phyloP scores from a whole-genome alignment of 2,888 invertebrate genomes.

The Tanypteryx hageni region DNA sequence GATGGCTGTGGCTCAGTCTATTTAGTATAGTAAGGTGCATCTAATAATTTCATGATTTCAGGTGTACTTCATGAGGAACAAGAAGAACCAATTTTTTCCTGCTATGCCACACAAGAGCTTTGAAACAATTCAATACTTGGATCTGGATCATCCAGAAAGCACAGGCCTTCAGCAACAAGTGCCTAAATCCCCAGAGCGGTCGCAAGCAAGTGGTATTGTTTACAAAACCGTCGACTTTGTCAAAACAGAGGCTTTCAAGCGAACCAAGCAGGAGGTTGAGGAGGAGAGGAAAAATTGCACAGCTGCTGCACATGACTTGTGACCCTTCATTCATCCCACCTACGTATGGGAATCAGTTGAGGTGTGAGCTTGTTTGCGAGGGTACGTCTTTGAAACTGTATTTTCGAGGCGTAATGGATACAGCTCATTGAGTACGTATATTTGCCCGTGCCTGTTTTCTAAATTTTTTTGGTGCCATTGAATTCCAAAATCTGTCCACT shows the following conservation, averaged over 20 bases:
- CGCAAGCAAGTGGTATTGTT: slow-evolving; percentile 79
- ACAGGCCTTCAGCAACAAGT: slow-evolving; percentile 69
- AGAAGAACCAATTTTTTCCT: slow-evolving; percentile 72
- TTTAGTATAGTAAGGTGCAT: too few relatives aligned
- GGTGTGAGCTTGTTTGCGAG: not conserved
- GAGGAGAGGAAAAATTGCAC: slow-evolving; percentile 79
- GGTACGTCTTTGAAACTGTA: not conserved
- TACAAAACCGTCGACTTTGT: slow-evolving; percentile 96
- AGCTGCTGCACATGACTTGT: slow-evolving; percentile 69
- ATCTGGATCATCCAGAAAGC: slow-evolving; percentile 85
- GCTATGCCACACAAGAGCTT: slow-evolving; percentile 73
- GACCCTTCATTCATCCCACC: slow-evolving; percentile 8
- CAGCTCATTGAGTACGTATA: not conserved
- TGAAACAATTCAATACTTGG: slow-evolving; percentile 86
- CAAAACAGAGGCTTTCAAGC: slow-evolving; percentile 95
- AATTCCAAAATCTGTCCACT: slow-evolving; percentile 45
- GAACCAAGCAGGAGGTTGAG: slow-evolving; percentile 88
- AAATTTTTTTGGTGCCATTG: slow-evolving; percentile 53
- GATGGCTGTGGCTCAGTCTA: too few relatives aligned
- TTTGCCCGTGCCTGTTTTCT: slow-evolving; percentile 27
- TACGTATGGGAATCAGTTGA: slow-evolving; percentile 28
- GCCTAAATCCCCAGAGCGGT: slow-evolving; percentile 74
- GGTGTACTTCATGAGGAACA: slow-evolving; percentile 74
- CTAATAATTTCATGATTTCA: slow-evolving; percentile 69
- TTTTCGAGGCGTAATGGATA: not conserved